Conservation (phyloP, 2,113 vertebrate species). For the Herpailurus yagouaroundi region DNA sequence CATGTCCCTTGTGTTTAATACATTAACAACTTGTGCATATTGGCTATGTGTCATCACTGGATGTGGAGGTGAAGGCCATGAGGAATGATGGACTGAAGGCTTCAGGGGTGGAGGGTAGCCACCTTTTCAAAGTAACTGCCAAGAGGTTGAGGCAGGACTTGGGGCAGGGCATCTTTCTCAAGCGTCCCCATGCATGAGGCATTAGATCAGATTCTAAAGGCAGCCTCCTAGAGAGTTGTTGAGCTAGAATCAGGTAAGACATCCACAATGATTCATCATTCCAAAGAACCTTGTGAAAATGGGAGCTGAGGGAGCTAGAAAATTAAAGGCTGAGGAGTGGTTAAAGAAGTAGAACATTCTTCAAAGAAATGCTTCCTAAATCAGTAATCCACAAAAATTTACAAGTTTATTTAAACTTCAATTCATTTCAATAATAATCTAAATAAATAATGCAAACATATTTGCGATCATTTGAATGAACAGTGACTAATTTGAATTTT, state of each 20-base stretch:
- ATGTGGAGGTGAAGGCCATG: too few species aligned
- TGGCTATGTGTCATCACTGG: not conserved
- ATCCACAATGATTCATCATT: not conserved
- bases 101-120: not conserved
- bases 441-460: not conserved
- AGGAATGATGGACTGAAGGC: not conserved
- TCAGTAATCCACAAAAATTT: not conserved
- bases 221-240: not conserved
- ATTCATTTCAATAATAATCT: not conserved
- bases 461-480: not conserved
- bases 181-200: not conserved
- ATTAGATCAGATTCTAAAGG: not conserved
- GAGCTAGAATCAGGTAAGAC: not conserved
- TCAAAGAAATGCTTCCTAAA: not conserved
- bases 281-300: not conserved
- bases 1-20: not conserved
- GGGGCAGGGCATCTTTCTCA: not conserved
- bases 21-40: not conserved
- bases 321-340: not conserved
- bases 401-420: not conserved
- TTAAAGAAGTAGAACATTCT: not conserved
- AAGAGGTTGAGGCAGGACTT: not conserved
- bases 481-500: not conserved
- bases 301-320: not conserved
- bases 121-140: not conserved